Evolutionary conservation across 2,797 vertebrate genomes (phyloP), one percentile per base, ranked within the genome.

Genomic region (Microcaecilia unicolor): DNA sequence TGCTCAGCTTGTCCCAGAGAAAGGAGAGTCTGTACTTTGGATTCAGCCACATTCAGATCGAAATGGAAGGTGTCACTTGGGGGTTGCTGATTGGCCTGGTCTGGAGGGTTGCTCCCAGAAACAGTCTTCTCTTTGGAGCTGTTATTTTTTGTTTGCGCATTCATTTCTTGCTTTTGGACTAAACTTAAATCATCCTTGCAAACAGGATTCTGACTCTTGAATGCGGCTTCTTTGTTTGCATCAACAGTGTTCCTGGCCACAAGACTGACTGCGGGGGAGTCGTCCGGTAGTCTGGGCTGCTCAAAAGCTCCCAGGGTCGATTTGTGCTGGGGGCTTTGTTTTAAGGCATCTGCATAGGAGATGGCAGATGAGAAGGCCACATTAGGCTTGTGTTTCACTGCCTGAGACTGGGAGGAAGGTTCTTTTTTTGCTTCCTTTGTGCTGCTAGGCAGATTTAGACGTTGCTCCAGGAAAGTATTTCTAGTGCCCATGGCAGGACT

Each of bases 301-400:
- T 3, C 16, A 1, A 25, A 25, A 16, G 6, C 8, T 1, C 12
- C 4, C 4, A 10, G 5, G 0, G 36, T 18, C 2, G 21, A 3
- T 19, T 55, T 43, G 23, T 23, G 22, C 21, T 32, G 40, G 2
- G 44, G 39, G 6, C 30, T 49, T 33, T 67, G 69, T 32, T 72
- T 72, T 31, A 70, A 46, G 4, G 43, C 58, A 10, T 70, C 55
- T 1, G 67, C 57, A 1, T 69, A 75, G 11, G 62, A 60, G 29
- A 65, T 36, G 18, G 36, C 19, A 0, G 62, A 37, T 2, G 57
- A 8, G 8, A 55, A 42, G 21, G 38, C 22, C 13, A 41, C 36
- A 3, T 37, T 17, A 2, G 16, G 18, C 3, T 30, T 37, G 2
- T 25, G 35, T 14, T 36, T 28, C 9, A 18, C 10, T 0, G 19